A percentile compares a stretch with the other conserved stretches of the same genome.
These are phyloP conservation scores for Lophius piscatorius DNA, from an alignment of 2,113 vertebrate species.

Conservation along the genomic window DNA sequence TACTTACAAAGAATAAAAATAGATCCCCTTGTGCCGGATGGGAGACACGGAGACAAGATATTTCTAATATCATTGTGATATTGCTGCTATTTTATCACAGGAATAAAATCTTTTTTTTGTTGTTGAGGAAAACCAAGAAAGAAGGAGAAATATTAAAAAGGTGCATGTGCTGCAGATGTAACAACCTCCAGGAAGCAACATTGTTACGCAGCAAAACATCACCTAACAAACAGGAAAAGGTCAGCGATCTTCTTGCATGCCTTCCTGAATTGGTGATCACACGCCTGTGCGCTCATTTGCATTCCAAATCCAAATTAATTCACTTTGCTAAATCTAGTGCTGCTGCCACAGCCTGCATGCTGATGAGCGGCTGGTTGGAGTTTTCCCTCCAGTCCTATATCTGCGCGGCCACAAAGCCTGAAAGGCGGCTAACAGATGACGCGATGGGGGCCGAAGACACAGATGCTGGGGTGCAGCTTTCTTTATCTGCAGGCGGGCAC, in stretches of 20 bases:
- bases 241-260: constrained; percentile 74
- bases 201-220: constrained; percentile 44
- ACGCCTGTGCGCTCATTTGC: constrained; percentile 93
- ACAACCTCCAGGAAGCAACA: constrained; percentile 17
- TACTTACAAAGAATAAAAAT: constrained; percentile 96
- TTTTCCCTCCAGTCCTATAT: constrained; percentile 84
- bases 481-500: constrained; percentile 65
- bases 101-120: constrained; percentile 41
- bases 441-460: constrained; percentile 25
- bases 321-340: constrained; percentile 97
- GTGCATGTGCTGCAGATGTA: not conserved
- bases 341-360: constrained; percentile 92
- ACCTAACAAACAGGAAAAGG: constrained; percentile 61
- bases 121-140: constrained; percentile 59
- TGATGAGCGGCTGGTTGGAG: constrained; percentile 84
- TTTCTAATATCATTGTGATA: constrained; percentile 40
- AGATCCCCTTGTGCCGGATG: constrained; percentile 65
- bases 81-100: constrained; percentile 21
- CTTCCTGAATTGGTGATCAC: constrained; percentile 91
- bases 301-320: constrained; percentile 99
- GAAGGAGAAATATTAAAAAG: constrained; percentile 23
- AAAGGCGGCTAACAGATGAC: constrained; percentile 51
- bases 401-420: constrained; percentile 60
- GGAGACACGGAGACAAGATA: constrained; percentile 35
- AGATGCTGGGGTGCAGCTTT: constrained; percentile 21